Percentiles rank a stretch among this genome's conserved stretches.
phyloP scores from a whole-genome alignment of 2,113 vertebrate species.

The Ammodytes marinus region DNA sequence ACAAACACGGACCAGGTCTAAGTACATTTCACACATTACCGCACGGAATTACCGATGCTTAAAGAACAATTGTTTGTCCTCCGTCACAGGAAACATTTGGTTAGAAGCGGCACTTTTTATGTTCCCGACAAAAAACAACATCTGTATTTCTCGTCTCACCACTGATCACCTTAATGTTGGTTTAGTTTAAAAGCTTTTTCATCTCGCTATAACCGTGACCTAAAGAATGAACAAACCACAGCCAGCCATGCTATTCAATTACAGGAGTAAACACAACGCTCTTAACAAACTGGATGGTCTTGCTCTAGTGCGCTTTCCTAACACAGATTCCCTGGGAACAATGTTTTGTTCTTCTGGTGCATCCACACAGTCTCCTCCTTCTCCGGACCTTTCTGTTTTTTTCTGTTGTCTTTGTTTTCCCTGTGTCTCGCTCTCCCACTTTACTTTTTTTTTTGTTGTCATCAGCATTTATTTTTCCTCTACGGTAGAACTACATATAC shows the following conservation, averaged over 20 bases:
- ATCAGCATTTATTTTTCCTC: constrained; percentile 25
- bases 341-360: constrained; percentile 43
- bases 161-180: constrained; percentile 10
- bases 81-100: neutral
- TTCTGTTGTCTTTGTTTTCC: constrained; percentile 35
- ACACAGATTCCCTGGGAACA: constrained; percentile 46
- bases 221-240: constrained; percentile 31
- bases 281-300: constrained; percentile 49
- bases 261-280: constrained; percentile 29
- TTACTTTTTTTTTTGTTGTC: neutral
- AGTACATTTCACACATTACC: neutral
- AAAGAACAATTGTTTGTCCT: neutral
- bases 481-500: constrained; percentile 1
- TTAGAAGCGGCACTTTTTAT: constrained; percentile 3
- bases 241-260: constrained; percentile 39
- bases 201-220: constrained; percentile 8
- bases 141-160: neutral
- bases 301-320: constrained; percentile 41
- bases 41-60: neutral
- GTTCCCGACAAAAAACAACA: neutral
- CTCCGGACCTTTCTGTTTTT: constrained; percentile 12
- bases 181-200: constrained; percentile 37
- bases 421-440: neutral
- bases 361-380: constrained; percentile 27
- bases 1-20: neutral